Conservation (phyloP, 2,888 invertebrate species). For the Dilophus febrilis region DNA sequence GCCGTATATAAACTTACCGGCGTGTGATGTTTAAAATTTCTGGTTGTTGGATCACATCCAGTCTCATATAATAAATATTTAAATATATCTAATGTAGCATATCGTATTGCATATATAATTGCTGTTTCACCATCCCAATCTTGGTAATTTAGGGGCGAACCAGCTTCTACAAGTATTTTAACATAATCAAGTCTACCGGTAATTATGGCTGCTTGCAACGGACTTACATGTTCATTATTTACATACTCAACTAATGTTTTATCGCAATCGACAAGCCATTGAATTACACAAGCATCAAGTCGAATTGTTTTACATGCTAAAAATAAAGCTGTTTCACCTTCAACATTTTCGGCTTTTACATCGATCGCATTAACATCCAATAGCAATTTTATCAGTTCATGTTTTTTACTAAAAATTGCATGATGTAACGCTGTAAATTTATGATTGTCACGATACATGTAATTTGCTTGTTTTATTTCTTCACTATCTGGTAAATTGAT, state of each 20-base stretch:
- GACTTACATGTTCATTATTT: conserved; percentile 8
- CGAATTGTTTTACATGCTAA: conserved; percentile 2
- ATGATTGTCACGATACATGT: conserved; percentile 8
- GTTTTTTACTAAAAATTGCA: conserved; percentile 5
- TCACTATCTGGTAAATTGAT: too few relatives aligned
- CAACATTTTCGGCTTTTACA: conserved; percentile 2
- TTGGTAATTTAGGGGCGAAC: conserved; percentile 5
- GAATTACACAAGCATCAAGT: conserved; percentile 5
- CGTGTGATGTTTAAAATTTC: neutral
- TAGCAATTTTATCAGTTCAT: conserved; percentile 5
- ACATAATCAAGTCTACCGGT: conserved; percentile 6
- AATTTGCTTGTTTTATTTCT: too few relatives aligned
- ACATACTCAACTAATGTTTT: conserved; percentile 3
- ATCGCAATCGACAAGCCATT: conserved; percentile 3
- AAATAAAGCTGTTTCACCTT: conserved; percentile 8
- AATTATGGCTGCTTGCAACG: conserved; percentile 6
- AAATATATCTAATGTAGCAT: conserved; percentile 7
- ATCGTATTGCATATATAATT: conserved; percentile 6
- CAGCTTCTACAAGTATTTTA: conserved; percentile 6
- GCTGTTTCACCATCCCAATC: conserved; percentile 9
- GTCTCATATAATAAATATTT: conserved; percentile 6
- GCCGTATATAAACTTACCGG: too few relatives aligned
- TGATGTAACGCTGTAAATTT: conserved; percentile 8
- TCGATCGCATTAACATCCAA: conserved; percentile 1
- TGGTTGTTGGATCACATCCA: conserved; percentile 3